These are phyloP conservation scores for Didymodactylos carnosus DNA, from an alignment of 2,888 invertebrate genomes.

Conservation along the genomic window DNA sequence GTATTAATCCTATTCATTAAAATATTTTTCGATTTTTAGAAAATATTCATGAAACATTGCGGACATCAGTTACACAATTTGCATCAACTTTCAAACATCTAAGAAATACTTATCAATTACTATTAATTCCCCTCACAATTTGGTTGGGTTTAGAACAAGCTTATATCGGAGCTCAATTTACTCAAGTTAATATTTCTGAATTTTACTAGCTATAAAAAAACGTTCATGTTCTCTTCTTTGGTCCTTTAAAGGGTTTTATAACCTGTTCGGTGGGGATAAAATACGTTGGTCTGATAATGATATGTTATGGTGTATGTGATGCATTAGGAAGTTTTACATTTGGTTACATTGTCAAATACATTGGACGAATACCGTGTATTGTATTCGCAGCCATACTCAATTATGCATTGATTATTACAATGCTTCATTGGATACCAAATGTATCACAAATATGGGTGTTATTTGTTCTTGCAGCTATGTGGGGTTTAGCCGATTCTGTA, in stretches of 20 bases:
- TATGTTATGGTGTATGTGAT: constrained; percentile 28
- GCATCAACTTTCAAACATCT: constrained; percentile 62
- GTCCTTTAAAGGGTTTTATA: constrained; percentile 25
- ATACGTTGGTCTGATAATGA: constrained; percentile 29
- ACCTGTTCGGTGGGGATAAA: constrained; percentile 27
- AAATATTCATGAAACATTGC: background rate
- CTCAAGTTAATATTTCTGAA: constrained; percentile 23
- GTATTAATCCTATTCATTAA: too few species aligned
- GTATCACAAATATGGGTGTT: constrained; percentile 27
- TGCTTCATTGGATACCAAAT: constrained; percentile 22
- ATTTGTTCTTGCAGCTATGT: constrained; percentile 67
- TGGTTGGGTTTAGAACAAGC: constrained; percentile 96
- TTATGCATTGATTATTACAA: constrained; percentile 18
- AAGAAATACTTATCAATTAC: constrained; percentile 69
- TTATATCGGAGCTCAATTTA: constrained; percentile 59
- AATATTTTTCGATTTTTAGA: background rate
- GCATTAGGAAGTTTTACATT: constrained; percentile 27
- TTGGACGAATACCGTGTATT: constrained; percentile 29
- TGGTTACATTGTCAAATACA: constrained; percentile 26
- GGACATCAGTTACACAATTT: background rate
- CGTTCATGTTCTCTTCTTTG: background rate
- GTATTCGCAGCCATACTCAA: constrained; percentile 21
- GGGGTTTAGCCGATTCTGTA: constrained; percentile 65
- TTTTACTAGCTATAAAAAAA: too few species aligned
- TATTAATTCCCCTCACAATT: constrained; percentile 76